Percentiles rank a stretch among this genome's conserved stretches.
phyloP scores from a whole-genome alignment of 23 tunicate genomes.

The Trididemnum nubilum region DNA sequence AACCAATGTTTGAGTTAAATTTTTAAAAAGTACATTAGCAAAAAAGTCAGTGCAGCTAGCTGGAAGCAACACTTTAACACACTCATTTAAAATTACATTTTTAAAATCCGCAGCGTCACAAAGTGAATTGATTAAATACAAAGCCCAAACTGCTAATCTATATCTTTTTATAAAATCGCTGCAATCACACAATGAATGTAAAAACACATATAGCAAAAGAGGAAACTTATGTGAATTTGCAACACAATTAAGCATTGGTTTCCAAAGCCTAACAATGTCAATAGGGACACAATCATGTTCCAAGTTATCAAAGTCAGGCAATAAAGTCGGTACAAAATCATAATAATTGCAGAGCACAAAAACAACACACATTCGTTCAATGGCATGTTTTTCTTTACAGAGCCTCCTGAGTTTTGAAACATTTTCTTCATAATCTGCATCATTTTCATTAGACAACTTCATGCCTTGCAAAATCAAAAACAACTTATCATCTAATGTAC shows the following conservation, averaged over 20 bases:
- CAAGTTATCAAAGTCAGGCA: too few species aligned
- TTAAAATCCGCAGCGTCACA: background rate
- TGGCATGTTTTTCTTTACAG: background rate
- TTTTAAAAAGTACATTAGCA: too few species aligned
- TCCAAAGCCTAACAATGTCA: background rate
- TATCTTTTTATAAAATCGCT: background rate
- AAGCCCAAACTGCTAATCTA: background rate
- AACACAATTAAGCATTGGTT: background rate
- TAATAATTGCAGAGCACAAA: background rate
- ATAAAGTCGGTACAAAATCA: too few species aligned
- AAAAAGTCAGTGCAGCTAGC: too few species aligned
- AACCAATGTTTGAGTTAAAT: too few species aligned
- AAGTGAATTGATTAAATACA: background rate
- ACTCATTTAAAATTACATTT: background rate
- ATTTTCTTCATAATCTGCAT: background rate
- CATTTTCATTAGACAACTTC: background rate
- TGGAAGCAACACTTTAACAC: background rate
- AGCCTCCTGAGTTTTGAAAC: background rate
- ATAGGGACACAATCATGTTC: background rate
- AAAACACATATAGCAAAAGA: background rate
- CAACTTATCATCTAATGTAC: background rate
- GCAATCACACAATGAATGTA: background rate
- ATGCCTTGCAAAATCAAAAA: background rate
- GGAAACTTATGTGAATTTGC: background rate
- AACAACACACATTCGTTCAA: slow-evolving; percentile 9